Evolutionary conservation across 2,113 vertebrate species (phyloP).

Genomic region (Fregetta grallaria): DNA sequence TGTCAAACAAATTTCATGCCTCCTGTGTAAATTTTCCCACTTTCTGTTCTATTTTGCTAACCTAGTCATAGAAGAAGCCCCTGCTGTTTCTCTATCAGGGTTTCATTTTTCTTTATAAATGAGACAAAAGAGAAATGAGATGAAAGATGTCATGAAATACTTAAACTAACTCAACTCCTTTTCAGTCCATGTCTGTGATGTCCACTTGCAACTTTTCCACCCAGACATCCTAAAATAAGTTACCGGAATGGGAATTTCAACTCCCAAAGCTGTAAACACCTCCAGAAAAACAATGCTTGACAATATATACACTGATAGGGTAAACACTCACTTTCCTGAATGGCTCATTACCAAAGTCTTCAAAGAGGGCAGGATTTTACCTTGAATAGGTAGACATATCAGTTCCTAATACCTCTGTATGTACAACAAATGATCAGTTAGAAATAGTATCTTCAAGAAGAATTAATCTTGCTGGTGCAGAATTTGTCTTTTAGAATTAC

Average conservation of each 20-base stretch:
- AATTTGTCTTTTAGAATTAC: background rate
- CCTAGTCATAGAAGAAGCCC: background rate
- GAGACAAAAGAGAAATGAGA: background rate
- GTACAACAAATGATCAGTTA: background rate
- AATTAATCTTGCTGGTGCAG: background rate
- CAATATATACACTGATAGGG: background rate
- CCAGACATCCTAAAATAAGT: background rate
- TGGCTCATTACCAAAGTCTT: background rate
- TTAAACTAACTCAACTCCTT: background rate
- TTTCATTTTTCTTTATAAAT: background rate
- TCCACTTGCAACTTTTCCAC: background rate
- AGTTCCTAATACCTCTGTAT: background rate
- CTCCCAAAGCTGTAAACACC: background rate
- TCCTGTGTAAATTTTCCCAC: background rate
- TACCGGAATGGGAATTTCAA: background rate
- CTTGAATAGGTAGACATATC: background rate
- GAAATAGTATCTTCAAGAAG: background rate
- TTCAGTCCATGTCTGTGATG: background rate
- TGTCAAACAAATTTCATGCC: background rate
- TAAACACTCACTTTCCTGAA: background rate
- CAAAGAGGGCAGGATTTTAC: background rate
- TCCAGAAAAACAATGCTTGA: background rate
- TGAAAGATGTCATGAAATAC: background rate
- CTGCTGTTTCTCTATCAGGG: background rate
- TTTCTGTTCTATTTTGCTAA: conserved; percentile 22